A percentile compares a stretch with the other conserved stretches of the same genome.
phyloP scores from a whole-genome alignment of 2,888 invertebrate species.

The Adelphocoris suturalis region DNA sequence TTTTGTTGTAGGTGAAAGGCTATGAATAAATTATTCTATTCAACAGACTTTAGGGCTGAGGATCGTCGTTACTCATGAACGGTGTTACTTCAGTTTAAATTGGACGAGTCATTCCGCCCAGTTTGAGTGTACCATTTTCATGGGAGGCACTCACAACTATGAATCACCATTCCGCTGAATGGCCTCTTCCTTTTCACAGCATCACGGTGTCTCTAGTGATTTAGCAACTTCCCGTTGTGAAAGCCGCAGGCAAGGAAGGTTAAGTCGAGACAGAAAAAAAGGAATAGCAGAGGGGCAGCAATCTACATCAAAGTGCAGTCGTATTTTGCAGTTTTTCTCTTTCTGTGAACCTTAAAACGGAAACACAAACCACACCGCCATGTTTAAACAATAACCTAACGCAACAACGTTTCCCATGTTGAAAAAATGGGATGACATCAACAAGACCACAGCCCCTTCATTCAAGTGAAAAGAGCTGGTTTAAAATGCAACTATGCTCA shows the following conservation, averaged over 20 bases:
- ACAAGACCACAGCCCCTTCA: no score
- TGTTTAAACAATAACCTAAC: no score
- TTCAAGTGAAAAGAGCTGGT: no score
- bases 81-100: not conserved
- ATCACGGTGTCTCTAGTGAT: not conserved
- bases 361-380: no score
- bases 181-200: conserved; percentile 32
- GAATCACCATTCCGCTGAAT: conserved; percentile 15
- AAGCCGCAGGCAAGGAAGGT: not conserved
- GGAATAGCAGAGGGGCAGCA: not conserved
- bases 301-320: not conserved
- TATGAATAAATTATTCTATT: no score
- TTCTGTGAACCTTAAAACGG: not conserved
- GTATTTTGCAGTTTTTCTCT: not conserved
- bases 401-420: no score
- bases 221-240: conserved; percentile 35
- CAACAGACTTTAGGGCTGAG: no score
- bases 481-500: no score
- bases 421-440: no score
- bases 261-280: not conserved
- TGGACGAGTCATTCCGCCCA: not conserved
- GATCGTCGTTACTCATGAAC: no score
- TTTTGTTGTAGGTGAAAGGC: no score
- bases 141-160: not conserved
- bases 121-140: not conserved